phyloP scores from a whole-genome alignment of 2,888 invertebrate species.

The Drosophila falleni region DNA sequence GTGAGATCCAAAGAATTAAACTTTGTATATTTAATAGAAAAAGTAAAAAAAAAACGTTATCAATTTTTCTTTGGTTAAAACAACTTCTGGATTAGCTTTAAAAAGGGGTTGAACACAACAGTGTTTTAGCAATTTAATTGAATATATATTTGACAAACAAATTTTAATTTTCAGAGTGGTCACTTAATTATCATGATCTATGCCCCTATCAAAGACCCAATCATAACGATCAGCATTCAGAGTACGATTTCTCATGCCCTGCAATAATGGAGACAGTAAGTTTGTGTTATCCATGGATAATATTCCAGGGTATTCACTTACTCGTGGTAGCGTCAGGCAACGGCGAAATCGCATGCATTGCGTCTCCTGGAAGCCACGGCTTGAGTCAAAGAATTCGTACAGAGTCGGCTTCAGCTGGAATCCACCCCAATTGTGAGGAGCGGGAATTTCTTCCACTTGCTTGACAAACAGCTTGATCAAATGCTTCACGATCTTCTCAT shows the following conservation, averaged over 20 bases:
- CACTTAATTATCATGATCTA: constrained; percentile 10
- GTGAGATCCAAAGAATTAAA: too few relatives aligned
- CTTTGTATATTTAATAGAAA: too few relatives aligned
- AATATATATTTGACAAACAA: neutral
- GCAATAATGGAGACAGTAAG: neutral
- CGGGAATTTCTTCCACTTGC: constrained; percentile 85
- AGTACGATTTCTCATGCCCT: constrained; percentile 42
- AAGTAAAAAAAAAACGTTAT: too few relatives aligned
- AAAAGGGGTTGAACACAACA: too few relatives aligned
- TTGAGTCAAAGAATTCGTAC: constrained; percentile 92
- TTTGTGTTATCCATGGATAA: neutral
- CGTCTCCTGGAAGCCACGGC: neutral
- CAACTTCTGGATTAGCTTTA: too few relatives aligned
- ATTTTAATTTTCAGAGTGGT: neutral
- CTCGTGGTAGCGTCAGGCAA: constrained; percentile 50
- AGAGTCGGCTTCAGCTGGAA: constrained; percentile 91
- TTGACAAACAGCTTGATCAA: constrained; percentile 83
- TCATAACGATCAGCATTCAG: constrained; percentile 45
- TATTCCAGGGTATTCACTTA: constrained; percentile 19
- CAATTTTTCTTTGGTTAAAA: too few relatives aligned
- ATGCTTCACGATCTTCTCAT: constrained; percentile 8
- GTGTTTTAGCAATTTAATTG: neutral
- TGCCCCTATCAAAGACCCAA: constrained; percentile 55
- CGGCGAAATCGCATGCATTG: constrained; percentile 56
- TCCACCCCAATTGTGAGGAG: constrained; percentile 95